phyloP scores from a whole-genome alignment of 1,140 invertebrate species.

The Drosophila burlai region DNA sequence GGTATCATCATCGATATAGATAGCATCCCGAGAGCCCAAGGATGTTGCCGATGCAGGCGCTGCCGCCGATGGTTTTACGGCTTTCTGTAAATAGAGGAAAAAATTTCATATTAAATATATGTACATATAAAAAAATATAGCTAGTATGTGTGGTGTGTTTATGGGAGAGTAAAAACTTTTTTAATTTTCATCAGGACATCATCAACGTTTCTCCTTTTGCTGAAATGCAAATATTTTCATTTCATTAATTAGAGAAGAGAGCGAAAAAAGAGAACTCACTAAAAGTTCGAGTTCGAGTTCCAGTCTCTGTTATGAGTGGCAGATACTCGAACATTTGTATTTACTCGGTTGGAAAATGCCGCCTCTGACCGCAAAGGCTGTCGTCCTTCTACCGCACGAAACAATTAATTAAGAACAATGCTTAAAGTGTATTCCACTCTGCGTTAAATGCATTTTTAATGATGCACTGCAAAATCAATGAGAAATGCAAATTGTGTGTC shows the following conservation, averaged over 20 bases:
- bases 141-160: neutral
- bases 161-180: slow-evolving; percentile 56
- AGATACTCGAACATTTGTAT: neutral
- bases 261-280: neutral
- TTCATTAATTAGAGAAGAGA: slow-evolving; percentile 65
- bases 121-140: neutral
- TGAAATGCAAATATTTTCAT: slow-evolving; percentile 73
- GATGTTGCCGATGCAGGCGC: slow-evolving; percentile 44
- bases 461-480: slow-evolving; percentile 71
- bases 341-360: slow-evolving; percentile 9
- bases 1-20: slow-evolving; percentile 86
- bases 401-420: slow-evolving; percentile 74
- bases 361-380: slow-evolving; percentile 47
- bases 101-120: slow-evolving; percentile 17
- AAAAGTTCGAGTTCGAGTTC: slow-evolving; percentile 9
- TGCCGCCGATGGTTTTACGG: slow-evolving; percentile 64
- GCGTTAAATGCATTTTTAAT: slow-evolving; percentile 79
- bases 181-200: slow-evolving; percentile 60
- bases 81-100: slow-evolving; percentile 72
- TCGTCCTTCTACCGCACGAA: slow-evolving; percentile 32
- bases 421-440: slow-evolving; percentile 35
- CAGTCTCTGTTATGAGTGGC: slow-evolving; percentile 4
- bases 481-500: slow-evolving; percentile 44
- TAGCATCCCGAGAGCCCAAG: slow-evolving; percentile 75
- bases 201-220: slow-evolving; percentile 27